These are phyloP conservation scores for Chionoecetes opilio DNA, from an alignment of 1,140 invertebrate species.

Conservation along the genomic window DNA sequence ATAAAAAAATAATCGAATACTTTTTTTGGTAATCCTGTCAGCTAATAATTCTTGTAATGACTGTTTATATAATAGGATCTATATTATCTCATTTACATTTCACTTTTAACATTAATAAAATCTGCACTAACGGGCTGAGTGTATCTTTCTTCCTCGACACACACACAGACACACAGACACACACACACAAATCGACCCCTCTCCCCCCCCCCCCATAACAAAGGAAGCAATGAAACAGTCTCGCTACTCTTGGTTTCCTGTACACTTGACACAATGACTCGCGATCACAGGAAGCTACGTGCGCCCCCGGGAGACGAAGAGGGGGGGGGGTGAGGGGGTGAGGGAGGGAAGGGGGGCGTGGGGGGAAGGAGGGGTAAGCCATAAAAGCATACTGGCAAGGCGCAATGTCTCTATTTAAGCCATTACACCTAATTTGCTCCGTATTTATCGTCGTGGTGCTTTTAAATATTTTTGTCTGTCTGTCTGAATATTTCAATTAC, in stretches of 20 bases:
- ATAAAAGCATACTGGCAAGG: not conserved
- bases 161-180: constrained; percentile 1
- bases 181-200: not conserved
- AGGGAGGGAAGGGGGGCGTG: no score
- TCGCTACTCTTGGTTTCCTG: not conserved
- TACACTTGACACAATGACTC: not conserved
- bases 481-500: not conserved
- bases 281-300: not conserved
- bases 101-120: no score
- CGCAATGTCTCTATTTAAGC: constrained; percentile 28
- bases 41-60: no score
- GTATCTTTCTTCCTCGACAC: not conserved
- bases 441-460: not conserved
- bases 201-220: not conserved
- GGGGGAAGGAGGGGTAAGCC: no score
- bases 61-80: no score
- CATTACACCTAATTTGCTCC: not conserved
- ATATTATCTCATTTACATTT: no score
- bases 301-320: not conserved
- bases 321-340: no score
- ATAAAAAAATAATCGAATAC: no score
- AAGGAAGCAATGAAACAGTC: not conserved
- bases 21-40: no score
- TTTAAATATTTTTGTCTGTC: not conserved
- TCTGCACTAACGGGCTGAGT: no score